These are phyloP conservation scores for Lithobates sylvaticus DNA, from an alignment of 2,797 vertebrate genomes.

Conservation along the genomic window DNA sequence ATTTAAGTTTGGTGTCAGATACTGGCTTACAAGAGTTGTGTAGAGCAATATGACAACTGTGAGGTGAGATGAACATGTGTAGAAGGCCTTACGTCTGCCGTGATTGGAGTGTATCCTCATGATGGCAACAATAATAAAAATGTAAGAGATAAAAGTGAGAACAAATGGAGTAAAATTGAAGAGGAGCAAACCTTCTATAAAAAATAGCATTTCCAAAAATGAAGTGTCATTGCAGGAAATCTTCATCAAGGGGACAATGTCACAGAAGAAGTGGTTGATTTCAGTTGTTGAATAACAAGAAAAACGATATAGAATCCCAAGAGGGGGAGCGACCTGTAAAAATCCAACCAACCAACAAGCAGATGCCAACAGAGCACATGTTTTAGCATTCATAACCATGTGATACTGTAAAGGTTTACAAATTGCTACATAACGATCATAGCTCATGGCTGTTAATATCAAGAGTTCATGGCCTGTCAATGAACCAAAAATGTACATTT, in stretches of 20 bases:
- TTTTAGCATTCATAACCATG: conserved; percentile 22
- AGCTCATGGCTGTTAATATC: conserved; percentile 45
- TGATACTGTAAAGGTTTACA: conserved; percentile 41
- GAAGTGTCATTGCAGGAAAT: conserved; percentile 34
- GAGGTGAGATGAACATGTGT: conserved; percentile 50
- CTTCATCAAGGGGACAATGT: conserved; percentile 38
- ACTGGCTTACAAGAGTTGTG: conserved; percentile 30
- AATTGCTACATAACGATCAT: conserved; percentile 43
- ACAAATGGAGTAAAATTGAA: conserved; percentile 13
- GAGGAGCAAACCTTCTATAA: conserved; percentile 6
- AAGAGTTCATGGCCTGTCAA: conserved; percentile 31
- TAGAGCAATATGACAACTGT: conserved; percentile 25
- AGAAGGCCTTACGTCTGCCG: conserved; percentile 33
- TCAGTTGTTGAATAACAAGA: conserved; percentile 21
- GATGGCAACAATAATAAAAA: conserved; percentile 29
- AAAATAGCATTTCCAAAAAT: conserved; percentile 20
- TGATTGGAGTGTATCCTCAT: neutral
- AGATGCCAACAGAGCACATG: conserved; percentile 15
- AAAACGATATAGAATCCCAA: conserved; percentile 2
- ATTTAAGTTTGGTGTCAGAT: conserved; percentile 36
- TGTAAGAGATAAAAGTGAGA: conserved; percentile 15
- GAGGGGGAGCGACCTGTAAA: conserved; percentile 5
- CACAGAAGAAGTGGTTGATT: conserved; percentile 24
- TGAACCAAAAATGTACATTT: conserved; percentile 41
- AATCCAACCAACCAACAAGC: conserved; percentile 9